These are phyloP conservation scores for Neoseiulus cucumeris DNA, from an alignment of 1,140 invertebrate genomes.

Conservation along the genomic window DNA sequence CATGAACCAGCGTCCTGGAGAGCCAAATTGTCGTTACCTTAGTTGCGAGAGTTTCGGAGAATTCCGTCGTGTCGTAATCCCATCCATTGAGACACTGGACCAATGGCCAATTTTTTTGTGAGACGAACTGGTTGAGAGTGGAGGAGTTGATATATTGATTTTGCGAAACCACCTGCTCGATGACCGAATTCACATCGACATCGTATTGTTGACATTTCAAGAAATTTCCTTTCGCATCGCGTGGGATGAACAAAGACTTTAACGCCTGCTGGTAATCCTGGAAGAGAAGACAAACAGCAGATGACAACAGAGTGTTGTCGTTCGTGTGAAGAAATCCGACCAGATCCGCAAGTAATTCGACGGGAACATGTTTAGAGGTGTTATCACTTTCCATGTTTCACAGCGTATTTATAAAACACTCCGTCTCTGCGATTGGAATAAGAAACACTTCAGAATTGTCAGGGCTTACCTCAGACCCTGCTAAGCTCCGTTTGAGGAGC, in stretches of 20 bases:
- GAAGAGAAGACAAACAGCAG: not conserved
- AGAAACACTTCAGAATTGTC: no score
- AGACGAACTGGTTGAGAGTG: not conserved
- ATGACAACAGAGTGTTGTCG: no score
- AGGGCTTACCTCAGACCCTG: no score
- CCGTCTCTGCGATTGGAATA: no score
- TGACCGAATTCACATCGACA: not conserved
- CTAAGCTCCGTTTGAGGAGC: no score
- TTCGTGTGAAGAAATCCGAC: no score
- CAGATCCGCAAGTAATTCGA: no score
- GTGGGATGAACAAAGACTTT: not conserved
- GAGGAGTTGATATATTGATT: not conserved
- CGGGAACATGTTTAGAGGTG: no score
- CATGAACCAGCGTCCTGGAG: no score
- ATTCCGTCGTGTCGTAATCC: slow-evolving; percentile 25
- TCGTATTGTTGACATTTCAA: not conserved
- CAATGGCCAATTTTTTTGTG: slow-evolving; percentile 24
- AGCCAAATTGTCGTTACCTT: slow-evolving; percentile 22
- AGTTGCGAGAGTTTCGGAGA: slow-evolving; percentile 26
- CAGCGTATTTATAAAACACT: no score
- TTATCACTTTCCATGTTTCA: no score
- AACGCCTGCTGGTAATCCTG: not conserved
- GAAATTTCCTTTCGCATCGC: not conserved
- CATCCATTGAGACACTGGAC: slow-evolving; percentile 24
- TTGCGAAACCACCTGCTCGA: not conserved